Base-by-base conservation (phyloP, 2,113 vertebrate genomes). In the Tupaia tana region DNA sequence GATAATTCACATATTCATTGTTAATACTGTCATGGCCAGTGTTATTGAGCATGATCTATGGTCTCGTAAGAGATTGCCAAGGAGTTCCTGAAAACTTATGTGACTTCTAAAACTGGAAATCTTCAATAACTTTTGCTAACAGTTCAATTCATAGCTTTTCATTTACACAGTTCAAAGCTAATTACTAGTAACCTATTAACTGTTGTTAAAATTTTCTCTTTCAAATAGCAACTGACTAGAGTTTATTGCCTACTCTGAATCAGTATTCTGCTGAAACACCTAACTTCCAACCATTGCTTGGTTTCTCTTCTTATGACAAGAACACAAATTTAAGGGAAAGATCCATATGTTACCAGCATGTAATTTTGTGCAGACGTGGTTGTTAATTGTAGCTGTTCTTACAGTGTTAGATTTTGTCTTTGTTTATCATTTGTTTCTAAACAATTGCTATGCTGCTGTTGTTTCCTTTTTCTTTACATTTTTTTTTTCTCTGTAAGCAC, bases 81-180 rank as follows among this genome's bases (percentile, higher is more conserved):
- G 8, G 11, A 6, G 73, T 7, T 87, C 20, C 58, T 81, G 67
- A 81, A 34, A 85, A 79, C 70, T 92, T 71, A 84, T 43, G 24
- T 79, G n/a, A 85, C 34, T 52, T 86, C 88, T 19, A 80, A 81
- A 95, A 69, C 1, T 54, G 1, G 5, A 93, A 58, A 83, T 91
- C 63, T 93, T 85, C 73, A 92, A 81, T 78, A 73, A 69, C n/a
- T 59, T 27, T 92, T 92, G 9, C 74, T 78, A 34, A 64, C 11
- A 79, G 6, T 82, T 56, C 25, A 70, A 10, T 54, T 0, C n/a
- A 66, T 59, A 92, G 6, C 25, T 83, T 90, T 95, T 78, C 81
- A 20, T 74, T 85, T 96, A 20, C 43, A 67, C 2, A 54, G 19
- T 27, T 81, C 52, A 96, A 82, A 6, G 34, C 31, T 54, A 73